These are phyloP conservation scores for Chaetops frenatus DNA, from an alignment of 2,113 vertebrate species.

Conservation along the genomic window DNA sequence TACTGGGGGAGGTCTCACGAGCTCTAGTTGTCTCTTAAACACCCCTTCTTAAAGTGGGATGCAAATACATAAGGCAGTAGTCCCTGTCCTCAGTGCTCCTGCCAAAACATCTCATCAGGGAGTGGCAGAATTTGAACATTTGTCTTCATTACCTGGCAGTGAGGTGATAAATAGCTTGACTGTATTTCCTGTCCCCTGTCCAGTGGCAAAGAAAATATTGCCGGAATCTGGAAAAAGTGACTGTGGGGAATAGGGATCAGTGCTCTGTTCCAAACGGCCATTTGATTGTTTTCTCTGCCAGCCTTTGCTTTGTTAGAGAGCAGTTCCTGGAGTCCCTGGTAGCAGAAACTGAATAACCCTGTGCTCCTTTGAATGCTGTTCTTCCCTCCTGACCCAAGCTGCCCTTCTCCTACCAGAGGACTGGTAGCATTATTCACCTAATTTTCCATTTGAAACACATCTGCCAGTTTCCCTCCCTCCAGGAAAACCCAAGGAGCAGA, in stretches of 20 bases:
- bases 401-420: not conserved
- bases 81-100: not conserved
- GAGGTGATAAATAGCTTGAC: not conserved
- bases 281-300: not conserved
- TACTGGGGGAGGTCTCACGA: not conserved
- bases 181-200: not conserved
- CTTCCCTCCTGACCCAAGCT: not conserved
- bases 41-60: not conserved
- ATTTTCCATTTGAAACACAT: not conserved
- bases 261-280: not conserved
- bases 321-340: not conserved
- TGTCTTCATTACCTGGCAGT: constrained; percentile 8
- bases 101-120: not conserved
- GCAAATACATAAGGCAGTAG: not conserved
- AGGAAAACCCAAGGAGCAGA: not conserved
- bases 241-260: not conserved
- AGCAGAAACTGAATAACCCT: not conserved
- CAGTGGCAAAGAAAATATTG: not conserved
- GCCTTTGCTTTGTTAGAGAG: not conserved
- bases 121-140: not conserved
- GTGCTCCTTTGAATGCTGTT: not conserved
- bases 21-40: not conserved
- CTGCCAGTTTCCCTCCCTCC: not conserved
- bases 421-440: not conserved
- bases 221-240: not conserved